Percentiles rank a stretch among this genome's conserved stretches.
These are phyloP conservation scores for Brenthis hecate DNA, from an alignment of 2,888 invertebrate species.

Conservation along the genomic window DNA sequence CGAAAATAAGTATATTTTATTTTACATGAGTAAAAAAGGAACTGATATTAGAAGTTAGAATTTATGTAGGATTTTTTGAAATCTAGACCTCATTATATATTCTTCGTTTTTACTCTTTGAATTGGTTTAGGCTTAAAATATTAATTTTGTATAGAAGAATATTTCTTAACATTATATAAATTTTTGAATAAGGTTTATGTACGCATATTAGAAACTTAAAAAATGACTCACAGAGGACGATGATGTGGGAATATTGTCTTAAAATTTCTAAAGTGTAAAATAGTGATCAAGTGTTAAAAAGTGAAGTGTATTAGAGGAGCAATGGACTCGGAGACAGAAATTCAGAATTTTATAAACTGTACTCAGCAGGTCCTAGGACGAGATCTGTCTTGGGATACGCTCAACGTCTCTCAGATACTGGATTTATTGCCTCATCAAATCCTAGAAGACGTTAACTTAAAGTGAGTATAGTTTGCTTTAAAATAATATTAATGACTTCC, in stretches of 20 bases:
- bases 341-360: slow-evolving; percentile 73
- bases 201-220: too few relatives aligned
- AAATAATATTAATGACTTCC: neutral
- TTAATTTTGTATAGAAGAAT: too few relatives aligned
- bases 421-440: slow-evolving; percentile 67
- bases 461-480: slow-evolving; percentile 56
- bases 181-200: too few relatives aligned
- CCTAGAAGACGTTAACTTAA: slow-evolving; percentile 68
- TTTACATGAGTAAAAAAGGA: too few relatives aligned
- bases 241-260: neutral
- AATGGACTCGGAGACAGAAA: slow-evolving; percentile 71
- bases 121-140: too few relatives aligned
- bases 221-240: too few relatives aligned
- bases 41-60: too few relatives aligned
- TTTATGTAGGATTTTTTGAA: too few relatives aligned
- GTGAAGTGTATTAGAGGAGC: slow-evolving; percentile 44
- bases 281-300: slow-evolving; percentile 11
- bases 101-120: too few relatives aligned
- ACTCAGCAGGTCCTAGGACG: slow-evolving; percentile 67
- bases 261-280: neutral
- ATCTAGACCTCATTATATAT: too few relatives aligned
- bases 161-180: too few relatives aligned
- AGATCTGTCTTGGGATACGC: slow-evolving; percentile 62
- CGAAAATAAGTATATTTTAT: too few relatives aligned
- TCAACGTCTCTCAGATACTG: slow-evolving; percentile 70